Base-by-base conservation (phyloP, 2,113 vertebrate genomes). In the Egretta garzetta region DNA sequence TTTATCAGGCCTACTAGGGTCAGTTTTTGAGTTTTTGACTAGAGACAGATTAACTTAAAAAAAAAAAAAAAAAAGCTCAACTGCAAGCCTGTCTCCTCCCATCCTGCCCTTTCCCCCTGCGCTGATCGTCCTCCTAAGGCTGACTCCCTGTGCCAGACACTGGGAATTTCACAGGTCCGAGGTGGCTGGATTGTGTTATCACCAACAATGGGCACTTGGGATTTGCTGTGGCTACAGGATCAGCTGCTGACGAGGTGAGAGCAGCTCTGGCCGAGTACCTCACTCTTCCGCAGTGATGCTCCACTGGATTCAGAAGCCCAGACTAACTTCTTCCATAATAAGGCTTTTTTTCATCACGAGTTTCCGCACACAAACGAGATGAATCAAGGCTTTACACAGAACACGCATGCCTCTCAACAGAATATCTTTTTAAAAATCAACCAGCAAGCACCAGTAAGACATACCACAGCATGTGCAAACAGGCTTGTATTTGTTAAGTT, bases 191-290 rank as follows among this genome's bases (percentile, higher is more conserved):
- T 95, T 95, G 89, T 53, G 62, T 96, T 95, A 97, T 53, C 83
- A 1, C 59, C 8, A 81, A 72, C 88, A 91, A 75, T 43, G 39
- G 77, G 68, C 58, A 28, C 28, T 37, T 26, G 43, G 41, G 76
- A 35, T 66, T n/a, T 71, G 39, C 58, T 32, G 49, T 1, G 1
- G 68, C 90, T 2, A 20, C 68, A 24, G 3, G 19, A 91, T 72
- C 84, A 50, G 94, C 73, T 32, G 91, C 94, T 94, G 94, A 91
- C 1, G 50, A 97, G 94, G 77, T 16, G 95, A 86, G 39, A 96
- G 88, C 71, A 58, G 66, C 79, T 23, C 94, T 4, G 63, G 52
- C 80, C 30, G 22, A 33, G 37, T 24, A 3, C 64, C 21, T 53
- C 59, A 1, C 32, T 33, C 68, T 17, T 14, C 50, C 24, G 33